A percentile compares a stretch with the other conserved stretches of the same genome.
Conservation (phyloP, 2,797 vertebrate species). For the Mustela erminea region DNA sequence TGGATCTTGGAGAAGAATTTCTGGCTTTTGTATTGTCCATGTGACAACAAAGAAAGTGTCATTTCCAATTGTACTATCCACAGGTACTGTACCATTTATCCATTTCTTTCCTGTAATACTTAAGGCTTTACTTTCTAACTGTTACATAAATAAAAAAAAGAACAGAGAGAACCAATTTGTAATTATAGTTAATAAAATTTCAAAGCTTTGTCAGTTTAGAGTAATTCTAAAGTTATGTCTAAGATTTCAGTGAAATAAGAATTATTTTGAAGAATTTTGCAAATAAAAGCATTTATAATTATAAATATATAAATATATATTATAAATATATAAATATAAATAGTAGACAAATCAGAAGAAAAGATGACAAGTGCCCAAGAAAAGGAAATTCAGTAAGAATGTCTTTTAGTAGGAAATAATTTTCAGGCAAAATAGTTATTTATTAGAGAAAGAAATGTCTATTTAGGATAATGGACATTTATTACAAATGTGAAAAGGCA, state of each 20-base stretch:
- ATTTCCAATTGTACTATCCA: constrained; percentile 88
- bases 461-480: background rate
- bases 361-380: background rate
- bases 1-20: constrained; percentile 84
- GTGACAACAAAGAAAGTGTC: constrained; percentile 87
- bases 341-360: background rate
- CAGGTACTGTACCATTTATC: constrained; percentile 83
- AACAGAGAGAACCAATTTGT: background rate
- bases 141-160: constrained; percentile 54
- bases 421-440: background rate
- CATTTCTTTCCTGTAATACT: background rate
- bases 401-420: background rate
- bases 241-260: constrained; percentile 42
- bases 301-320: background rate
- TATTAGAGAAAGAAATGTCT: background rate
- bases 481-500: constrained; percentile 10
- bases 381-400: constrained; percentile 7
- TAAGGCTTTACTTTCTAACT: constrained; percentile 87
- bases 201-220: constrained; percentile 8
- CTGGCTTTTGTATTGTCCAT: constrained; percentile 77
- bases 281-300: background rate
- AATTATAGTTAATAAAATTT: constrained; percentile 33
- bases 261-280: constrained; percentile 5
- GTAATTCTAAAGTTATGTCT: constrained; percentile 39
- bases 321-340: background rate